These are phyloP conservation scores for Procavia capensis DNA, from an alignment of 2,113 vertebrate genomes.

Conservation along the genomic window DNA sequence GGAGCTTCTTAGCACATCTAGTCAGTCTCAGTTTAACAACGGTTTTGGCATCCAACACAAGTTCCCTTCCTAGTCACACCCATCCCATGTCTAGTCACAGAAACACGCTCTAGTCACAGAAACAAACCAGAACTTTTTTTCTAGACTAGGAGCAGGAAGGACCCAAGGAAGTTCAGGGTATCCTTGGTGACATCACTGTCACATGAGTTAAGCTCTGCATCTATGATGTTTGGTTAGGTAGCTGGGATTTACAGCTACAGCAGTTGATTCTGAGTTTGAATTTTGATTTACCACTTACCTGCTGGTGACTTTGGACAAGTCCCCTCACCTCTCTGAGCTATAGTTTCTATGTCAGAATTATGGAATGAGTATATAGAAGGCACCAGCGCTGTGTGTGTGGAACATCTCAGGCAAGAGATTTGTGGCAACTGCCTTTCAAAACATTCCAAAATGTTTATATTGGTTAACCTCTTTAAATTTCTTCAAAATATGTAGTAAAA, in stretches of 20 bases:
- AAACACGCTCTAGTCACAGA: neutral
- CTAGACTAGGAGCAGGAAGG: neutral
- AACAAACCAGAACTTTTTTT: no score
- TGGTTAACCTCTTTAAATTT: neutral
- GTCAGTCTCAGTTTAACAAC: neutral
- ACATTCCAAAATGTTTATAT: neutral
- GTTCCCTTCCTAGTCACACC: neutral
- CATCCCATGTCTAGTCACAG: neutral
- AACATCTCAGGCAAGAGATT: neutral
- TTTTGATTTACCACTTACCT: neutral
- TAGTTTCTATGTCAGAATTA: neutral
- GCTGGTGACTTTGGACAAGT: neutral
- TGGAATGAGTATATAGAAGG: neutral
- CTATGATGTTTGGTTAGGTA: neutral
- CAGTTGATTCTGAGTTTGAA: constrained; percentile 1
- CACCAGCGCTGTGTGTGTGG: neutral
- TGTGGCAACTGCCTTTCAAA: neutral
- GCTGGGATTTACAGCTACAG: neutral
- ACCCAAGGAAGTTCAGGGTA: neutral
- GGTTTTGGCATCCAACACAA: neutral
- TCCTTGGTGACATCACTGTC: neutral
- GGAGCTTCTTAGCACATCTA: neutral
- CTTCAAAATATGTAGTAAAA: neutral
- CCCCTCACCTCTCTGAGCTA: neutral
- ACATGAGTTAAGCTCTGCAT: neutral